Evolutionary conservation across 2,113 vertebrate genomes (phyloP), one percentile per base, ranked within the genome.

Genomic region (Pachypanchax playfairii): DNA sequence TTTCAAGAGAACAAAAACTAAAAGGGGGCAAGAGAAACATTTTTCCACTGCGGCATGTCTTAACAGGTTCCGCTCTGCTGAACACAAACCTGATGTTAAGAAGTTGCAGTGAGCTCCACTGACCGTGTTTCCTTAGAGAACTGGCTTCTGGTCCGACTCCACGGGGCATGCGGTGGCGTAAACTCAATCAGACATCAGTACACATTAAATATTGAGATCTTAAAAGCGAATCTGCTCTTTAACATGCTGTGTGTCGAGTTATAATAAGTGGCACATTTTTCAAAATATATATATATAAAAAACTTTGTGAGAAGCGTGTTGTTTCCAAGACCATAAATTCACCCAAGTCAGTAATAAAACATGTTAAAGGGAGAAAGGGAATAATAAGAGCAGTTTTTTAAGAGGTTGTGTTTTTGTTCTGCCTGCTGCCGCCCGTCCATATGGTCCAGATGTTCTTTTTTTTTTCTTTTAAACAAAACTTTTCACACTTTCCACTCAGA

Each of bases 191-290:
- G 56, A 76, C 66, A 59, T 60, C 80, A 70, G 85, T 65, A 72
- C 73, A 4, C 82, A 89, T 90, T 8, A 90, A 91, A 87, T 89
- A 91, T 90, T 91, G 24, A 90, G 65, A 77, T 81, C 87, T 86
- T 90, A 90, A 89, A 87, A 92, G 89, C 81, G 38, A 87, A 86
- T 78, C 69, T 83, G 83, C 84, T 89, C 73, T 63, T 76, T 54
- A 78, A 89, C 87, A 87, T 60, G 80, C 67, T 55, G 58, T 9
- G 50, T 57, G 67, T 82, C 65, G 66, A 84, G 86, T 85, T 83
- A 84, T 86, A 88, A 79, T 77, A 75, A 58, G 65, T 69, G 76
- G 82, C 89, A 88, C 77, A 88, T 71, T 81, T 88, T 87, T 86
- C 53, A 66, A 61, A n/a, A n/a, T n/a, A n/a, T n/a, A n/a, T n/a